Conservation (phyloP, 1,140 invertebrate species). For the Pseudobourletiella spinata region DNA sequence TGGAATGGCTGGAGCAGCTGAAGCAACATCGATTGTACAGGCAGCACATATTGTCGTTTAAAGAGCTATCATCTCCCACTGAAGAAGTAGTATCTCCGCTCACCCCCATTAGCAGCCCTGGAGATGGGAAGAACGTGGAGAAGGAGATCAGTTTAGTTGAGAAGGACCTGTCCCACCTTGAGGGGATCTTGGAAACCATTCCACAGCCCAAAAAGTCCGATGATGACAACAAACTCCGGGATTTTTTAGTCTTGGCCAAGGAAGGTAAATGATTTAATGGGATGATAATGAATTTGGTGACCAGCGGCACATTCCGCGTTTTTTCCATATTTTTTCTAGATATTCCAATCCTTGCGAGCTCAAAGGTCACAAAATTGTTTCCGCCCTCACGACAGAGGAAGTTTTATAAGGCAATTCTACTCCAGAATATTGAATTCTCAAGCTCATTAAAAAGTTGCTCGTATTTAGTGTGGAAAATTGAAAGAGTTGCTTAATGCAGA, state of each 20-base stretch:
- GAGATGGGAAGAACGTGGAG: conserved; percentile 40
- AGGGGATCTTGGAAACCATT: conserved; percentile 47
- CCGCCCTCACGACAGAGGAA: too few species aligned
- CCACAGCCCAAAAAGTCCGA: conserved; percentile 32
- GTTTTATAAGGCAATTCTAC: too few species aligned
- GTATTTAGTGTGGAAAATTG: too few species aligned
- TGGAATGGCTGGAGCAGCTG: conserved; percentile 64
- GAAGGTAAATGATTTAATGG: conserved; percentile 42
- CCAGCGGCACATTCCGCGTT: too few species aligned
- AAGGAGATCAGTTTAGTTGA: conserved; percentile 53
- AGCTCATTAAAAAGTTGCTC: too few species aligned
- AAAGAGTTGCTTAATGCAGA: too few species aligned
- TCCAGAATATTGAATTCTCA: too few species aligned
- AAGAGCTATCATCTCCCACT: conserved; percentile 24
- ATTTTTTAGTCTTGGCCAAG: conserved; percentile 58
- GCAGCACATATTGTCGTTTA: conserved; percentile 62
- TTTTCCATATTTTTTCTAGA: too few species aligned
- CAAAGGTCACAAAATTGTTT: too few species aligned
- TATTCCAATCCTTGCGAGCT: too few species aligned
- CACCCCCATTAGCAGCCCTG: conserved; percentile 6
- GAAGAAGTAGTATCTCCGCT: conserved; percentile 20
- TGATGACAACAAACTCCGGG: conserved; percentile 52
- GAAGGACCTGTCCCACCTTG: conserved; percentile 54
- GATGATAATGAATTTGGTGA: neutral
- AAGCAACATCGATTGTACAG: conserved; percentile 66